phyloP scores from a whole-genome alignment of 2,797 vertebrate species.

The Melanotaenia trifasciata region DNA sequence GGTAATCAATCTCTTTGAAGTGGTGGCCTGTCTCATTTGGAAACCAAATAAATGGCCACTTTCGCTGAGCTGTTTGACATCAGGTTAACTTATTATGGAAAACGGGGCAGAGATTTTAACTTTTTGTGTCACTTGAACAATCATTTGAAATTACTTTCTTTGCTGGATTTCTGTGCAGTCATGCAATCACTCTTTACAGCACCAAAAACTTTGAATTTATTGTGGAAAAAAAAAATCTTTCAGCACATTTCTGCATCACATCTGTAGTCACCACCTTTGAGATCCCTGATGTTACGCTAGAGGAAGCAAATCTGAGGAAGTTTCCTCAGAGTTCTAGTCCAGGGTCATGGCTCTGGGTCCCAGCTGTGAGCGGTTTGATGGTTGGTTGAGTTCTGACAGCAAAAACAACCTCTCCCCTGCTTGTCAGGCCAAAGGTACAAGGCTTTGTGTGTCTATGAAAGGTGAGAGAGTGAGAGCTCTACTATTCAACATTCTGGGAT shows the following conservation, averaged over 20 bases:
- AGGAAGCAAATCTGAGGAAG: constrained; percentile 39
- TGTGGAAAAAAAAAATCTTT: constrained; percentile 29
- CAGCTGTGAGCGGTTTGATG: constrained; percentile 79
- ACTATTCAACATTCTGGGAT: constrained; percentile 44
- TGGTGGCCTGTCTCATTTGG: constrained; percentile 71
- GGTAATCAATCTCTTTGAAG: constrained; percentile 75
- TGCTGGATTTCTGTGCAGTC: constrained; percentile 5
- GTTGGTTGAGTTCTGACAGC: constrained; percentile 74
- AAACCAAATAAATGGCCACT: constrained; percentile 72
- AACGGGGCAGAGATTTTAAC: constrained; percentile 50
- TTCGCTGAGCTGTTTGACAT: constrained; percentile 63
- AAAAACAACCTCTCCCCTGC: constrained; percentile 66
- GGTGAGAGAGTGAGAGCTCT: constrained; percentile 35
- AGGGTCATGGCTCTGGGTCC: constrained; percentile 60
- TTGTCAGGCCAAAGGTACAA: constrained; percentile 67
- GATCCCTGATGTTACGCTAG: constrained; percentile 29
- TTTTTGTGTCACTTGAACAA: constrained; percentile 37
- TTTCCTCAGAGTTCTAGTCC: constrained; percentile 48
- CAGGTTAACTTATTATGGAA: constrained; percentile 69
- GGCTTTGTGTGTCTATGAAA: constrained; percentile 50
- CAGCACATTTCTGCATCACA: constrained; percentile 21
- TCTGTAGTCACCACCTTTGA: constrained; percentile 18
- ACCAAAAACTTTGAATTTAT: not conserved
- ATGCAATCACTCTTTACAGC: constrained; percentile 1
- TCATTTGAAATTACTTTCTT: constrained; percentile 24